Conservation (phyloP, 1,140 invertebrate genomes). For the Zelostemma sp. region DNA sequence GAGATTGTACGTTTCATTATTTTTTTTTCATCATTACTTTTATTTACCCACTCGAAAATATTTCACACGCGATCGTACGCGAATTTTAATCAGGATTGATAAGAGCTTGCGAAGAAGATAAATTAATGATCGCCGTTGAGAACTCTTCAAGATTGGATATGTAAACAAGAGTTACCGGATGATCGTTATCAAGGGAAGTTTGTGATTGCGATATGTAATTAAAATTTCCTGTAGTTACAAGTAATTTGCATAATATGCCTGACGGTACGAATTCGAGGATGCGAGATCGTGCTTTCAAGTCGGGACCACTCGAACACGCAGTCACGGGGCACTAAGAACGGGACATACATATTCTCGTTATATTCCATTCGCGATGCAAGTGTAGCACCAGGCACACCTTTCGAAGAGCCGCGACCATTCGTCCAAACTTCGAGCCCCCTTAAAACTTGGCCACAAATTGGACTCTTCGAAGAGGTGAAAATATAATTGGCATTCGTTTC, state of each 20-base stretch:
- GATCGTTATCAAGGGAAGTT: too few species aligned
- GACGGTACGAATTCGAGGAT: conserved; percentile 16
- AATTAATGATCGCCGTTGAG: too few species aligned
- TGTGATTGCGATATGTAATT: background rate
- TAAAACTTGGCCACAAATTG: conserved; percentile 63
- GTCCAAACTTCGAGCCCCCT: conserved; percentile 63
- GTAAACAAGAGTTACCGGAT: too few species aligned
- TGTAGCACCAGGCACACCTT: conserved; percentile 62
- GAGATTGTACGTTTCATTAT: too few species aligned
- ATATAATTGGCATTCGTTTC: conserved; percentile 67
- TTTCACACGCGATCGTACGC: too few species aligned
- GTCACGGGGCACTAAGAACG: conserved; percentile 43
- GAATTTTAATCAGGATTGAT: too few species aligned
- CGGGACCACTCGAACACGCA: conserved; percentile 41
- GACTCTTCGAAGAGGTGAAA: conserved; percentile 60
- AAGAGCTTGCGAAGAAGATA: too few species aligned
- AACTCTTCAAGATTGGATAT: too few species aligned
- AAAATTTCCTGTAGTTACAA: background rate
- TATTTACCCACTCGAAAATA: too few species aligned
- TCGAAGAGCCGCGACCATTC: conserved; percentile 54
- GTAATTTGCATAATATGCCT: conserved; percentile 30
- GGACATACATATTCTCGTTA: conserved; percentile 65
- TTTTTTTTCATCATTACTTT: too few species aligned
- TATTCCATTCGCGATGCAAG: conserved; percentile 57
- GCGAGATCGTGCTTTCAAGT: conserved; percentile 26